These are phyloP conservation scores for Australoheros facetus DNA, from an alignment of 2,797 vertebrate genomes.

Conservation along the genomic window DNA sequence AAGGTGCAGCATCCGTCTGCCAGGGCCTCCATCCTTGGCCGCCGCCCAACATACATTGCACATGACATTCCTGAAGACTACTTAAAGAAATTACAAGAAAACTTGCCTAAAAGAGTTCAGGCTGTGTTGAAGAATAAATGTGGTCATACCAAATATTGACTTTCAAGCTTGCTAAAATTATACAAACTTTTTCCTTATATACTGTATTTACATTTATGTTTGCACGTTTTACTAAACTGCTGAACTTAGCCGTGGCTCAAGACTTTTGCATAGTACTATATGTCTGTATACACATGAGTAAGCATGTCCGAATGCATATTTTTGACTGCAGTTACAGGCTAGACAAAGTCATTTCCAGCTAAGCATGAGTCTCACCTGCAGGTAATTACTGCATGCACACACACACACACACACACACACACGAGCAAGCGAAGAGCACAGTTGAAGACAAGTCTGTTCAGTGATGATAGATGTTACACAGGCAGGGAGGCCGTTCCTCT, in stretches of 20 bases:
- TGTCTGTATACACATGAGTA: background rate
- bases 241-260: background rate
- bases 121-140: too few species aligned
- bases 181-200: background rate
- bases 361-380: conserved; percentile 36
- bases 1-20: too few species aligned
- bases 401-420: conserved; percentile 23
- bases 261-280: background rate
- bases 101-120: too few species aligned
- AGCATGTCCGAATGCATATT: conserved; percentile 12
- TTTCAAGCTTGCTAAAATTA: too few species aligned
- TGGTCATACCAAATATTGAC: too few species aligned
- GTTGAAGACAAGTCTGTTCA: conserved; percentile 69
- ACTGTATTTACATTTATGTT: background rate
- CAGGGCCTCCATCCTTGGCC: too few species aligned
- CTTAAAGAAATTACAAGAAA: background rate
- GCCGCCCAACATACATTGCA: too few species aligned
- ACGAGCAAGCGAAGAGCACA: conserved; percentile 27
- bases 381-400: conserved; percentile 45
- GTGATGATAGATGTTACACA: conserved; percentile 74
- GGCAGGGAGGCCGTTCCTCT: conserved; percentile 66
- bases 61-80: background rate
- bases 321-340: conserved; percentile 16
- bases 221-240: background rate
- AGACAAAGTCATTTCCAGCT: conserved; percentile 36